These are phyloP conservation scores for Umimayanthus chanpuru DNA, from an alignment of 92 coral and sea anemone genomes.

Conservation along the genomic window DNA sequence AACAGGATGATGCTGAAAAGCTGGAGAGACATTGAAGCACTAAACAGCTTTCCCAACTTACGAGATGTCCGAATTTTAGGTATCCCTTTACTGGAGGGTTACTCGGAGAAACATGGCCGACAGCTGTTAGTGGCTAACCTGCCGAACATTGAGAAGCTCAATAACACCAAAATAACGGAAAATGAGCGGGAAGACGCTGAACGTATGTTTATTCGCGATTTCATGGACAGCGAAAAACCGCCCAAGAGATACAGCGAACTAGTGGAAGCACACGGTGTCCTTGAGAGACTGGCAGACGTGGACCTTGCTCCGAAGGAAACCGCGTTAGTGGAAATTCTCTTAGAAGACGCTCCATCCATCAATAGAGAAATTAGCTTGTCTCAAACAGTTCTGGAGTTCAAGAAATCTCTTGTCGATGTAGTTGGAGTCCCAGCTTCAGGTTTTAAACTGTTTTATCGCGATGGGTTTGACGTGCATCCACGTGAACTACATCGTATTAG, in stretches of 20 bases:
- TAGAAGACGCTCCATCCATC: conserved; percentile 70
- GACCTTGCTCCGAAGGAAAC: conserved; percentile 67
- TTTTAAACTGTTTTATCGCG: conserved; percentile 60
- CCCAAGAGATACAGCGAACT: conserved; percentile 75
- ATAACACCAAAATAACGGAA: conserved; percentile 67
- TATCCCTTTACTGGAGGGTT: conserved; percentile 69
- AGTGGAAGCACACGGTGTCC: conserved; percentile 69
- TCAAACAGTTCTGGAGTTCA: conserved; percentile 77
- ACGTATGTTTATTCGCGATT: conserved; percentile 78
- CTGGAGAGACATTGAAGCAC: conserved; percentile 88
- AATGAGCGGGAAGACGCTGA: conserved; percentile 92
- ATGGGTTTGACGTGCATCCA: neutral
- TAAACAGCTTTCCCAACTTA: conserved; percentile 69
- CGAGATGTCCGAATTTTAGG: conserved; percentile 82
- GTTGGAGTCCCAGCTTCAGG: conserved; percentile 68
- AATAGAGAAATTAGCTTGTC: conserved; percentile 58
- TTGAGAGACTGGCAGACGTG: conserved; percentile 79
- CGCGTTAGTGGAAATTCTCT: conserved; percentile 63
- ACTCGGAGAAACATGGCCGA: conserved; percentile 66
- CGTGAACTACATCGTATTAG: neutral
- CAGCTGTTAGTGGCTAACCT: conserved; percentile 85
- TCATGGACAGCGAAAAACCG: conserved; percentile 72
- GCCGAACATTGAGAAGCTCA: conserved; percentile 78
- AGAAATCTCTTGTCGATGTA: conserved; percentile 72
- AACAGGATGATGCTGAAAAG: conserved; percentile 68